phyloP scores from a whole-genome alignment of 1,140 invertebrate genomes.

The Rhyzopertha dominica region DNA sequence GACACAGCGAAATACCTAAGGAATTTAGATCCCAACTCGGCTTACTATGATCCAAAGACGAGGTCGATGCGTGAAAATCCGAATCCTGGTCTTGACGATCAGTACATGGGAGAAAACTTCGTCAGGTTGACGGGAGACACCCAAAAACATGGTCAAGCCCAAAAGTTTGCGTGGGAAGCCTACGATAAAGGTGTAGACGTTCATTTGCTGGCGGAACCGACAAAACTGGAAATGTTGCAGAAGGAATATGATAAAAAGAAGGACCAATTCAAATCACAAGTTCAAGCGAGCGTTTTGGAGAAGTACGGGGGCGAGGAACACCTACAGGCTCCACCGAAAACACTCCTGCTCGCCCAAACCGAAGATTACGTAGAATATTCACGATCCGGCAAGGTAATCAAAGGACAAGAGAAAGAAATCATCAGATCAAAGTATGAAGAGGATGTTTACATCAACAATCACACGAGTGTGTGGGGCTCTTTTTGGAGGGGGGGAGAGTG shows the following conservation, averaged over 20 bases:
- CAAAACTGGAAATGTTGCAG: slow-evolving; percentile 89
- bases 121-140: slow-evolving; percentile 92
- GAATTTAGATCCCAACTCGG: slow-evolving; percentile 95
- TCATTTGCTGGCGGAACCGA: slow-evolving; percentile 94
- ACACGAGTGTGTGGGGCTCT: slow-evolving; percentile 92
- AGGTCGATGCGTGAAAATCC: slow-evolving; percentile 98
- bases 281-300: slow-evolving; percentile 70
- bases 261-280: slow-evolving; percentile 75
- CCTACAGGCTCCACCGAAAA: slow-evolving; percentile 76
- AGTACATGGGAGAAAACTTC: slow-evolving; percentile 91
- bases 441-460: slow-evolving; percentile 89
- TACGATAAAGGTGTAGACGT: slow-evolving; percentile 92
- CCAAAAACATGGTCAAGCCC: slow-evolving; percentile 79
- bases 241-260: slow-evolving; percentile 88
- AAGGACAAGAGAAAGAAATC: slow-evolving; percentile 81
- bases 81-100: slow-evolving; percentile 61
- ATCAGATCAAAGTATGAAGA: slow-evolving; percentile 92
- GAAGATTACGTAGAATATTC: slow-evolving; percentile 97
- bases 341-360: slow-evolving; percentile 87
- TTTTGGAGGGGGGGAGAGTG: slow-evolving; percentile 89
- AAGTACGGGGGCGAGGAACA: slow-evolving; percentile 92
- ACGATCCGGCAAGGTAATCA: slow-evolving; percentile 77
- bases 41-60: slow-evolving; percentile 99
- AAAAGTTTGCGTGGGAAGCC: slow-evolving; percentile 98
- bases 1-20: slow-evolving; percentile 98